Evolutionary conservation across 1,140 invertebrate species (phyloP).

Genomic region (Prorops nasuta): DNA sequence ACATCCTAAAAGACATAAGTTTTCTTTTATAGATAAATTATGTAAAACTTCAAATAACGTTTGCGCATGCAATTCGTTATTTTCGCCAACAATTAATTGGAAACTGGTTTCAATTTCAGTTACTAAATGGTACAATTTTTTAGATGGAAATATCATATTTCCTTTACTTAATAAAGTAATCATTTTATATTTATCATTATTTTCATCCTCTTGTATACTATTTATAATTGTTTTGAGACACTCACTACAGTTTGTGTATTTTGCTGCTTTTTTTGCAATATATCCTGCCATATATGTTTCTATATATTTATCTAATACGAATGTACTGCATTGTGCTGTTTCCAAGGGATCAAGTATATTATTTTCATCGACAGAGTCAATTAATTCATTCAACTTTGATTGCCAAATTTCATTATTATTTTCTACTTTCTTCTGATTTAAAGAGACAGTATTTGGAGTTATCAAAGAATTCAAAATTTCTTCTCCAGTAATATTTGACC

Average conservation of each 20-base stretch:
- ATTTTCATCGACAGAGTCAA: not conserved
- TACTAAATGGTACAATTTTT: no score
- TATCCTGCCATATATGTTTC: conserved; percentile 8
- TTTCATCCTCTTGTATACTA: no score
- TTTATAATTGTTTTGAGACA: not conserved
- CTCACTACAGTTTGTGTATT: not conserved
- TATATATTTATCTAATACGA: conserved; percentile 1
- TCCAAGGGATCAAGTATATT: not conserved
- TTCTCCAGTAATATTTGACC: conserved; percentile 3
- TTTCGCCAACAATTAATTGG: not conserved
- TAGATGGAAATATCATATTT: no score
- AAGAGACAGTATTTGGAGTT: not conserved
- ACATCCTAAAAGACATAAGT: not conserved
- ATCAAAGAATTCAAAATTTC: conserved; percentile 7
- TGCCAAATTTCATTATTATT: not conserved
- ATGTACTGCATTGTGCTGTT: not conserved
- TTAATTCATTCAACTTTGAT: not conserved
- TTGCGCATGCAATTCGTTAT: not conserved
- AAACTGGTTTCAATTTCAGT: no score
- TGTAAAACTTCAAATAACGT: not conserved
- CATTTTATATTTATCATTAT: not conserved
- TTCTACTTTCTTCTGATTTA: not conserved
- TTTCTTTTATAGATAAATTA: not conserved
- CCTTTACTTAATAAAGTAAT: not conserved
- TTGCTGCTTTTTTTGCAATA: not conserved